Evolutionary conservation across 2,113 vertebrate genomes (phyloP), one percentile per base, ranked within the genome.

Genomic region (Pituophis catenifer): DNA sequence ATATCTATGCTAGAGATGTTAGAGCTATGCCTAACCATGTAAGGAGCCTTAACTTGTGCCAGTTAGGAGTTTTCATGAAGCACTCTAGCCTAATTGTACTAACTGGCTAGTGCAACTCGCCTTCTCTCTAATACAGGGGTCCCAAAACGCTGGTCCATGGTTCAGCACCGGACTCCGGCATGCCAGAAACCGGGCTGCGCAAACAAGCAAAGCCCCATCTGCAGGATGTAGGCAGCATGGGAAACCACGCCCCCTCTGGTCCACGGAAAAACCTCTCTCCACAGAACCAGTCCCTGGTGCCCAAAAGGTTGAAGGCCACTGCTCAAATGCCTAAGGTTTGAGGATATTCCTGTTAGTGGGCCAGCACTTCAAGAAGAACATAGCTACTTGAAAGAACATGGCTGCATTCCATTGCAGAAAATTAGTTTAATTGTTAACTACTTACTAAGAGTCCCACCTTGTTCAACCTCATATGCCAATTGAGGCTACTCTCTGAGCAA

Each of bases 401-500:
- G 8, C n/a, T 90, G 55, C 0, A 7, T 89, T 93, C 19, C 89
- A 38, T 12, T 90, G 55, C 65, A 92, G 23, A 21, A 87, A 5
- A 53, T 15, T 29, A 0, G 0, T 89, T 94, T 94, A 21, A 29
- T 89, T 29, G 54, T 26, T 90, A 91, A 58, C 75, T 1, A 0
- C 33, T 38, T 57, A 54, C 57, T 48, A 44, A 24, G 92, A 90
- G 91, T 52, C 89, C 57, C 38, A n/a, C 86, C 91, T 90, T 94
- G 50, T 53, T 85, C 70, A 62, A 91, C 88, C n/a, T 33, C 12
- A 1, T 52, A 50, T 81, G 54, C 65, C 50, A 33, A 91, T 90
- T 89, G 86, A 58, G 24, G 38, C 90, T 38, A 17, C 9, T 58
- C 21, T 87, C 89, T 29, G 17, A 54, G 86, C 75, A 93, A 87